These are phyloP conservation scores for Cryptoblepharus egeriae DNA, from an alignment of 2,797 vertebrate species.

Conservation along the genomic window DNA sequence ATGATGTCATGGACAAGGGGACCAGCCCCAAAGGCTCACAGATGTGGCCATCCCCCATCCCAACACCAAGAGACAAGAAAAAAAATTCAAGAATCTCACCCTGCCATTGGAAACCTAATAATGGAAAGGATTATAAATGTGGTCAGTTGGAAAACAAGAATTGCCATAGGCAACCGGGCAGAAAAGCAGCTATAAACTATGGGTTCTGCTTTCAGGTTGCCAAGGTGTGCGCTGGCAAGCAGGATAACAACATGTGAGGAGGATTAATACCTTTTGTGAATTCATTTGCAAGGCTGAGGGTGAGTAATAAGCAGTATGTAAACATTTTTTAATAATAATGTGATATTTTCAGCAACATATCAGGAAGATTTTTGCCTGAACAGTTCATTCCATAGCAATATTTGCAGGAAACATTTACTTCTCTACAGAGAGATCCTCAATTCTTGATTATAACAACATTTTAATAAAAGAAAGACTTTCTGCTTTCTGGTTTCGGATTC, in stretches of 20 bases:
- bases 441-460: constrained; percentile 55
- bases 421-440: constrained; percentile 28
- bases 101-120: neutral
- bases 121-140: neutral
- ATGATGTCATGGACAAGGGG: too few species aligned
- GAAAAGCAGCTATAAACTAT: neutral
- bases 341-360: neutral
- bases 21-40: too few species aligned
- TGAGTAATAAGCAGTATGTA: neutral
- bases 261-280: neutral
- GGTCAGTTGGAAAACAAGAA: neutral
- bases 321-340: too few species aligned
- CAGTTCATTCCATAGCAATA: constrained; percentile 28
- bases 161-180: neutral
- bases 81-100: neutral
- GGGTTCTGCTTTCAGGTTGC: neutral
- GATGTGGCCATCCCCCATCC: neutral
- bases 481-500: constrained; percentile 58
- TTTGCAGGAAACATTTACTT: constrained; percentile 49
- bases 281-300: neutral
- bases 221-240: neutral
- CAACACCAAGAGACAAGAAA: neutral
- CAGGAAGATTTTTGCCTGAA: constrained; percentile 4
- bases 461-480: constrained; percentile 52
- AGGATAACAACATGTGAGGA: neutral